phyloP scores from a whole-genome alignment of 2,888 invertebrate genomes.

The Anaspis maculata region DNA sequence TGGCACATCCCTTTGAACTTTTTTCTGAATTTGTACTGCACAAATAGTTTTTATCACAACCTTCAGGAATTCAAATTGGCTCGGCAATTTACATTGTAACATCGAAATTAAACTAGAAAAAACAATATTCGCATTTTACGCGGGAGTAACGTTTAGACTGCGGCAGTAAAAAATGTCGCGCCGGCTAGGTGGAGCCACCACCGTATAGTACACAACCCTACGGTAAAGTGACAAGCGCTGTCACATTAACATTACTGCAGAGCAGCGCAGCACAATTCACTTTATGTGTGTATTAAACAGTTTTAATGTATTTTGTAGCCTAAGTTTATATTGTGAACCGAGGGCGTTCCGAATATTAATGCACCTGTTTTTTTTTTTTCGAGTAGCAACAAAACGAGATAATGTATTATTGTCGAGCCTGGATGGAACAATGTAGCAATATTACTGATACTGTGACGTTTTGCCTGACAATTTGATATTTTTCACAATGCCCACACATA shows the following conservation, averaged over 20 bases:
- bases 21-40: too few species aligned
- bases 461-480: conserved; percentile 20
- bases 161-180: too few species aligned
- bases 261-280: conserved; percentile 32
- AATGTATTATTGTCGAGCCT: conserved; percentile 28
- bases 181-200: too few species aligned
- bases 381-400: conserved; percentile 18
- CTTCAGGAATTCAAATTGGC: too few species aligned
- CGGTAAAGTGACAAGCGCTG: conserved; percentile 16
- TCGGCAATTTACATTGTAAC: too few species aligned
- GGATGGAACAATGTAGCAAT: conserved; percentile 31
- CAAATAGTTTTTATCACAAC: too few species aligned
- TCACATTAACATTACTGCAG: conserved; percentile 27
- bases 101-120: not conserved
- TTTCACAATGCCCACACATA: conserved; percentile 12
- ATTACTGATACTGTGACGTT: conserved; percentile 19
- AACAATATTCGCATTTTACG: not conserved
- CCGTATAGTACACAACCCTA: too few species aligned
- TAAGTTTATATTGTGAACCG: conserved; percentile 37
- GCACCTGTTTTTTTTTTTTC: conserved; percentile 23
- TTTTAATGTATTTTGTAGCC: conserved; percentile 39
- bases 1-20: too few species aligned
- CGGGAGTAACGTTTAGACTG: conserved; percentile 2
- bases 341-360: conserved; percentile 36
- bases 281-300: conserved; percentile 38